A percentile compares a stretch with the other conserved stretches of the same genome.
Evolutionary conservation across 2,888 invertebrate species (phyloP).

Genomic region (Chrysotoxum bicinctum): DNA sequence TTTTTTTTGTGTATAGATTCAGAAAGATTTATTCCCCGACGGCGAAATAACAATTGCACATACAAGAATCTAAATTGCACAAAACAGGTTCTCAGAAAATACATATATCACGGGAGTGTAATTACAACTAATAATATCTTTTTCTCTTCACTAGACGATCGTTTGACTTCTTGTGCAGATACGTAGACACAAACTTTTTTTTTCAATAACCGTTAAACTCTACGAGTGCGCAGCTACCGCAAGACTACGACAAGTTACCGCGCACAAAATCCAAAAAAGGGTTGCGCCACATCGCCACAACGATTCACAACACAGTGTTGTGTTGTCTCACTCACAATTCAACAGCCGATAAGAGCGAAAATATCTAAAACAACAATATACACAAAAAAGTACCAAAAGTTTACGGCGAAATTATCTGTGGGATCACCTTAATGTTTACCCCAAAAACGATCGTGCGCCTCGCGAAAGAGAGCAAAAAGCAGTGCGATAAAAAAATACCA

Average conservation of each 20-base stretch:
- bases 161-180: conserved; percentile 28
- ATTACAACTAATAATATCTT: conserved; percentile 11
- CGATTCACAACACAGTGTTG: conserved; percentile 32
- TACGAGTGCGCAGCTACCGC: conserved; percentile 69
- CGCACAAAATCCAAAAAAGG: conserved; percentile 68
- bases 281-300: conserved; percentile 58
- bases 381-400: not conserved
- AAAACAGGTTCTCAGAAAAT: conserved; percentile 6
- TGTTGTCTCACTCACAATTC: conserved; percentile 59
- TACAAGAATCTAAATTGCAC: conserved; percentile 16
- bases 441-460: conserved; percentile 11
- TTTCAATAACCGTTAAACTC: conserved; percentile 60
- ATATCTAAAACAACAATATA: conserved; percentile 9
- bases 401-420: conserved; percentile 65
- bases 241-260: conserved; percentile 67
- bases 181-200: conserved; percentile 29
- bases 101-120: conserved; percentile 25
- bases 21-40: conserved; percentile 43
- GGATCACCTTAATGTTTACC: conserved; percentile 51
- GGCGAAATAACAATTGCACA: conserved; percentile 44
- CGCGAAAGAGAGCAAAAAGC: conserved; percentile 1
- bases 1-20: not conserved
- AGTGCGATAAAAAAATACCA: not conserved
- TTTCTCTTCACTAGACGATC: conserved; percentile 45
- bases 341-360: conserved; percentile 40